These are phyloP conservation scores for Amitus sp. DNA, from an alignment of 2,888 invertebrate species.

Conservation along the genomic window DNA sequence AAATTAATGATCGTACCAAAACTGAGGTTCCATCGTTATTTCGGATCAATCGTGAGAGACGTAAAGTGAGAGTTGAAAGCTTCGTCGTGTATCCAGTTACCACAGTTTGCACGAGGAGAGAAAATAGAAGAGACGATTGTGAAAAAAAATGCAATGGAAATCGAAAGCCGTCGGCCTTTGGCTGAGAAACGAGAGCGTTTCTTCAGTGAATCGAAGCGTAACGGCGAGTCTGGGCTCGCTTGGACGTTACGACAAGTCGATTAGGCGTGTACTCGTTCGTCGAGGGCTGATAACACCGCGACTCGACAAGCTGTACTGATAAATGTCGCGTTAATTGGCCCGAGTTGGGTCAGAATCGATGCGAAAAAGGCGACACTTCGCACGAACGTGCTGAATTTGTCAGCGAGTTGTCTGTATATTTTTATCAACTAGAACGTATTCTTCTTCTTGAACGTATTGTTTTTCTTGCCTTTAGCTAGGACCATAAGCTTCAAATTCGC, in stretches of 20 bases:
- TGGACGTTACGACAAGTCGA: conserved; percentile 22
- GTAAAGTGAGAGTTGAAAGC: conserved; percentile 9
- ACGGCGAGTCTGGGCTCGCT: conserved; percentile 18
- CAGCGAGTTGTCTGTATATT: too few species aligned
- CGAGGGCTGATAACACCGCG: conserved; percentile 12
- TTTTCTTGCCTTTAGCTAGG: too few species aligned
- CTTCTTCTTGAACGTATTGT: too few species aligned
- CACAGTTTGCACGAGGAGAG: not conserved
- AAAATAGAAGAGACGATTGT: not conserved
- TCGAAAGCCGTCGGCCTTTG: conserved; percentile 9
- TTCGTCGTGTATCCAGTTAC: not conserved
- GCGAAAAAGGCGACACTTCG: not conserved
- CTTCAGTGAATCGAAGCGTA: conserved; percentile 22
- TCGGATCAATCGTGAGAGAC: too few species aligned
- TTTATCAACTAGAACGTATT: too few species aligned
- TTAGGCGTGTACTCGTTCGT: conserved; percentile 19
- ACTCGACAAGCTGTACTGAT: not conserved
- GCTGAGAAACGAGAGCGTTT: conserved; percentile 11
- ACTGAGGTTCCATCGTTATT: too few species aligned
- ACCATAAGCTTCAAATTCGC: too few species aligned
- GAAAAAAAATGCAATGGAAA: conserved; percentile 17
- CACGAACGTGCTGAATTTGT: not conserved
- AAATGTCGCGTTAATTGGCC: not conserved
- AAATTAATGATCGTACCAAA: too few species aligned
- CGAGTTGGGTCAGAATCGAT: not conserved